These are phyloP conservation scores for Bujurquina vittata DNA, from an alignment of 2,113 vertebrate species.

Conservation along the genomic window DNA sequence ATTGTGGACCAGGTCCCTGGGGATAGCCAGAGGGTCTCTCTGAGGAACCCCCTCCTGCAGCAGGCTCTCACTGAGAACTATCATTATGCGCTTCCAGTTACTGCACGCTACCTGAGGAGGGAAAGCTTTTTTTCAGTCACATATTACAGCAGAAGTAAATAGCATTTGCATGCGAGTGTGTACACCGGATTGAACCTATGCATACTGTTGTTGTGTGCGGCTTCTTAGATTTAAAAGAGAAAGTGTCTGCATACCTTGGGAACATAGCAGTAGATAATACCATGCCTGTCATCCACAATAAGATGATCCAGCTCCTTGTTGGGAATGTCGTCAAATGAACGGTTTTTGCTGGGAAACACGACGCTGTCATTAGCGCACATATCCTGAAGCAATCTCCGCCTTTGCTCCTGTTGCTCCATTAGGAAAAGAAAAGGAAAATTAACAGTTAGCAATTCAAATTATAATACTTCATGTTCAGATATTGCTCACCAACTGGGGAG, in stretches of 20 bases:
- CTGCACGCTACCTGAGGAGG: conserved; percentile 88
- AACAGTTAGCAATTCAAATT: background rate
- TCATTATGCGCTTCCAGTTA: conserved; percentile 99
- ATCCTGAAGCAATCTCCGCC: conserved; percentile 82
- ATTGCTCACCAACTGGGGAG: background rate
- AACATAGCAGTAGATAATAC: conserved; percentile 97
- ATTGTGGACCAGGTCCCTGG: conserved; percentile 89
- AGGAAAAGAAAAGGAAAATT: background rate
- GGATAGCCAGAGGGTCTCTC: conserved; percentile 89
- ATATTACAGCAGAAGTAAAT: background rate
- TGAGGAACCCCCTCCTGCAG: conserved; percentile 87
- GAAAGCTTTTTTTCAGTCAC: background rate
- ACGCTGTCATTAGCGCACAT: conserved; percentile 88
- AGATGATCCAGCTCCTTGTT: conserved; percentile 96
- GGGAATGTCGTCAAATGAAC: conserved; percentile 96
- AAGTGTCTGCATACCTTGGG: conserved; percentile 81
- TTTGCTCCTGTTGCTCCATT: conserved; percentile 73
- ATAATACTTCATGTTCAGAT: background rate
- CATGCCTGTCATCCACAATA: conserved; percentile 95
- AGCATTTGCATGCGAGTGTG: background rate
- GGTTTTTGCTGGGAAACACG: conserved; percentile 89
- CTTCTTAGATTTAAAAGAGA: background rate
- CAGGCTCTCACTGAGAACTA: conserved; percentile 92
- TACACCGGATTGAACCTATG: background rate
- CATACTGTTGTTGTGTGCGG: background rate